Base-by-base conservation (phyloP, 2,888 invertebrate genomes). In the Parnassius orleans region DNA sequence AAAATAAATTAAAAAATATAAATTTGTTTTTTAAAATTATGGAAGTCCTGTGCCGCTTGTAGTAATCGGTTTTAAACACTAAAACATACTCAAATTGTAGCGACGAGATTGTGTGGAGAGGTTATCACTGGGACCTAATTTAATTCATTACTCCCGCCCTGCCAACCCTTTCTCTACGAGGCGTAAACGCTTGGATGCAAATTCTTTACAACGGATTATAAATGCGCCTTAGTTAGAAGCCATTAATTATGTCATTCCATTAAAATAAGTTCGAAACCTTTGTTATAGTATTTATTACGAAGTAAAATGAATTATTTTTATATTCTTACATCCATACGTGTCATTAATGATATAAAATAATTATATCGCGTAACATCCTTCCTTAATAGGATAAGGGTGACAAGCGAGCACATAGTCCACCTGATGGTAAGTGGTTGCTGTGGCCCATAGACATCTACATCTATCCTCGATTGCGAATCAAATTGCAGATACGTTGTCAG, bases 91-190 rank as follows among this genome's bases (percentile, higher is more conserved):
- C 71, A 68, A 74, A 72, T 73, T 70, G 72, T 70, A 69, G 69
- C 66, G 68, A 76, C 76, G 81, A 86, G 83, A 84, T 85, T 85
- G 81, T 73, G 80, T 72, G 72, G 76, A 83, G 80, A 86, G 86
- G 88, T 87, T 87, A 89, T 88, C 87, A 86, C 81, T 76, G 72
- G 81, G 77, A 79, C 83, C 85, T 88, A 89, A 90, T 88, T 89
- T 88, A 90, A 89, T 90, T 90, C 86, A 90, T 90, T 88, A 86
- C 78, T 78, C 80, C 73, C 71, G 81, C 80, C 83, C 81, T 80
- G 80, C 76, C 78, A 83, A 86, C 88, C 90, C 86, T 87, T 80
- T 72, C 75, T 72, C 77, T 76, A 80, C 78, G 78, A 77, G 75
- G 74, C 77, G 77, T 80, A 80, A 83, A 80, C 72, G 81, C 77